Conservation (phyloP, 2,888 invertebrate genomes). For the Cosmopolites sordidus region DNA sequence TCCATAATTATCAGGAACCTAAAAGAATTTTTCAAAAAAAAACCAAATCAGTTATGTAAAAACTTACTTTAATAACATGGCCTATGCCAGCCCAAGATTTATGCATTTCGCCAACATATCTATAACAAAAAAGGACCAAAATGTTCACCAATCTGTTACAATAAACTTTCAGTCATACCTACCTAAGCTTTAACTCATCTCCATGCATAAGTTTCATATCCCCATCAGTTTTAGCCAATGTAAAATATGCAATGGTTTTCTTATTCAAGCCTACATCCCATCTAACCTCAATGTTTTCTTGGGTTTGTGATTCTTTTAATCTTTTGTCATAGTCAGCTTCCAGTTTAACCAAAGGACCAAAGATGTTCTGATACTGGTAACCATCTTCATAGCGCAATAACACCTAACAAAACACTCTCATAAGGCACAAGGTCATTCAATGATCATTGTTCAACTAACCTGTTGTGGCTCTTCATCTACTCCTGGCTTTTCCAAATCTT, state of each 20-base stretch:
- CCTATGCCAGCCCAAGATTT: slow-evolving; percentile 98
- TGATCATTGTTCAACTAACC: slow-evolving; percentile 49
- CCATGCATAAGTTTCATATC: slow-evolving; percentile 99
- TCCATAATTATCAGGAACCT: slow-evolving; percentile 88
- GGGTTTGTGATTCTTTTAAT: slow-evolving; percentile 95
- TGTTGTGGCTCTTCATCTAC: slow-evolving; percentile 98
- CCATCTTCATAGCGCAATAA: slow-evolving; percentile 89
- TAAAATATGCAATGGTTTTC: slow-evolving; percentile 96
- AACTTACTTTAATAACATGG: slow-evolving; percentile 77
- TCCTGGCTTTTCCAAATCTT: slow-evolving; percentile 96
- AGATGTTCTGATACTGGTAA: slow-evolving; percentile 97
- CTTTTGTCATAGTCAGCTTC: slow-evolving; percentile 99
- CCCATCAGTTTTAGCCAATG: slow-evolving; percentile 93
- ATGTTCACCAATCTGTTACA: no score
- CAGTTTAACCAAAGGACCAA: slow-evolving; percentile 92
- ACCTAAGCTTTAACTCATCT: slow-evolving; percentile 82
- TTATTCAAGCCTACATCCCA: slow-evolving; percentile 99
- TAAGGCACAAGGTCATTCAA: no score
- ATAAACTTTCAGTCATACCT: no score
- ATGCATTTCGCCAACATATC: slow-evolving; percentile 85
- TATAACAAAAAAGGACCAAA: slow-evolving; percentile 10
- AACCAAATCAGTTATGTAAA: not conserved
- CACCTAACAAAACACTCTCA: slow-evolving; percentile 35
- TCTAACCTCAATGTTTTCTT: slow-evolving; percentile 95
- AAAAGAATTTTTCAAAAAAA: not conserved